These are phyloP conservation scores for Aphelocoma coerulescens DNA, from an alignment of 2,113 vertebrate species.

Conservation along the genomic window DNA sequence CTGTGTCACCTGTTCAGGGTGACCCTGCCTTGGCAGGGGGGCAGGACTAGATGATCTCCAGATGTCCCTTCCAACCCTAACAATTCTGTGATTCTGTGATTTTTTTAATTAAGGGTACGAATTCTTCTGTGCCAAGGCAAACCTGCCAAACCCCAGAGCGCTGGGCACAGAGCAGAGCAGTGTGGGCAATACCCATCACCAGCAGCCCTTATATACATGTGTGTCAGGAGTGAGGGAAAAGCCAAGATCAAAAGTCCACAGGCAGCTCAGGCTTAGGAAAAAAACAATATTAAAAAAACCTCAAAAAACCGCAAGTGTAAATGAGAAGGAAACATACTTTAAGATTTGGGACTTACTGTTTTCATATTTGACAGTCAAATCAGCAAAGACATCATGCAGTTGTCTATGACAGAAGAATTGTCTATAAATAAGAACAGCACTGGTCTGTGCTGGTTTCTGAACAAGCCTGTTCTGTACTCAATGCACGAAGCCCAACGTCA, in stretches of 20 bases:
- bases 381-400: neutral
- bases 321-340: neutral
- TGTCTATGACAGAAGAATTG: neutral
- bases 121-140: neutral
- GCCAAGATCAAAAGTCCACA: neutral
- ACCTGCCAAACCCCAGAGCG: neutral
- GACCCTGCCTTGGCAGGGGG: neutral
- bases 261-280: neutral
- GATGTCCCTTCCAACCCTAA: neutral
- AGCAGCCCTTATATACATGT: neutral
- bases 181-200: neutral
- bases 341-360: neutral
- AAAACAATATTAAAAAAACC: neutral
- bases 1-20: neutral
- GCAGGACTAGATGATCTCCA: neutral
- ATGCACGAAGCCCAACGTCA: accelerated
- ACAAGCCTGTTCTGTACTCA: neutral
- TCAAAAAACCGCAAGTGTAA: neutral
- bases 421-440: neutral
- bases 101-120: neutral
- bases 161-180: neutral
- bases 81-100: neutral
- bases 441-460: neutral
- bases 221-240: neutral
- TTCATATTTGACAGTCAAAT: neutral